These are phyloP conservation scores for Seriola aureovittata DNA, from an alignment of 2,113 vertebrate species.

Conservation along the genomic window DNA sequence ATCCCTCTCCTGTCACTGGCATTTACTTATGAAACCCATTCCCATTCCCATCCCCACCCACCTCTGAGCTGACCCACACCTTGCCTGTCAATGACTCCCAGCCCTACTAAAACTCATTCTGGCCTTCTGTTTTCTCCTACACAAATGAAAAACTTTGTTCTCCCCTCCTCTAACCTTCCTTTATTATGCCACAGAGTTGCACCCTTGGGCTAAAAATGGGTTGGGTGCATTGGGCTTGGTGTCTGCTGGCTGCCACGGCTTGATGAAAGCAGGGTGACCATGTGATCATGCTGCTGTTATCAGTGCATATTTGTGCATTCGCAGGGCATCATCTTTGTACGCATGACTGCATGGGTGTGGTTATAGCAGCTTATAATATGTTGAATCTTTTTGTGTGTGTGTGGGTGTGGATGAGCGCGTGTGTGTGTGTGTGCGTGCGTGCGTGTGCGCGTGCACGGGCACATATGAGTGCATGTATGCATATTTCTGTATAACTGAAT, in stretches of 20 bases:
- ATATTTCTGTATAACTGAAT: slow-evolving; percentile 65
- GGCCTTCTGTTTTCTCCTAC: slow-evolving; percentile 47
- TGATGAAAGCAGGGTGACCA: slow-evolving; percentile 70
- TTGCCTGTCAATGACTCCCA: slow-evolving; percentile 66
- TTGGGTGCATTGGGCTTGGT: slow-evolving; percentile 70
- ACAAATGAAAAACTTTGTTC: slow-evolving; percentile 21
- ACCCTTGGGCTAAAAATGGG: slow-evolving; percentile 55
- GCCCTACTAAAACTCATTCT: slow-evolving; percentile 43
- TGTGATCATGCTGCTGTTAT: slow-evolving; percentile 67
- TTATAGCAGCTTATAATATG: slow-evolving; percentile 57
- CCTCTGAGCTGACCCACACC: slow-evolving; percentile 77
- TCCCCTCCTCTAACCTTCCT: neutral
- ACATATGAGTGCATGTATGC: slow-evolving; percentile 61
- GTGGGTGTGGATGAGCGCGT: slow-evolving; percentile 24
- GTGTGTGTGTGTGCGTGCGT: slow-evolving; percentile 14
- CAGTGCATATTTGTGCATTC: slow-evolving; percentile 69
- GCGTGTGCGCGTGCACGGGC: slow-evolving; percentile 34
- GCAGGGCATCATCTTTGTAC: slow-evolving; percentile 72
- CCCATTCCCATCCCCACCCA: slow-evolving; percentile 75
- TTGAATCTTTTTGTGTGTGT: slow-evolving; percentile 38
- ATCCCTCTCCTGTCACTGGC: slow-evolving; percentile 86
- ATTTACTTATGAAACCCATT: slow-evolving; percentile 87
- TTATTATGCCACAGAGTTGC: slow-evolving; percentile 21
- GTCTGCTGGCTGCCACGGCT: slow-evolving; percentile 72
- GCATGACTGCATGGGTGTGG: slow-evolving; percentile 75